Base-by-base conservation (phyloP, 2,888 invertebrate genomes). In the Sialis fuliginosa region DNA sequence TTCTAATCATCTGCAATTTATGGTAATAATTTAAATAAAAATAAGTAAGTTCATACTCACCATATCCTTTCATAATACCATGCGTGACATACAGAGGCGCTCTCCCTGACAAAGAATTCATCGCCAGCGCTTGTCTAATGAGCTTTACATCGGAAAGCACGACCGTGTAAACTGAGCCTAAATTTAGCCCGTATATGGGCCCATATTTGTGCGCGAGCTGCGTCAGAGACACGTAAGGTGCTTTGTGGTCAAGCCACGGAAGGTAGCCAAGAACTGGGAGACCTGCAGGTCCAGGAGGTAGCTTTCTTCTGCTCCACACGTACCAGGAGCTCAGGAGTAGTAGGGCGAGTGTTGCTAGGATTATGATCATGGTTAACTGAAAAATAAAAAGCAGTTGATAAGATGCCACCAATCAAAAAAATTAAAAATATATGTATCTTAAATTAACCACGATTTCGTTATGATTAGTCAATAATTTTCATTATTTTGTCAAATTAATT, bases 31-130 rank as follows among this genome's bases (percentile, higher is more conserved):
- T n/a, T n/a, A n/a, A 22, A 22, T 22, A 2, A 22, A 22, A 22
- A 22, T n/a, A 22, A 22, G 4, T 22, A 2, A 4, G 22, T 22
- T 22, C 22, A 22, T 22, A 64, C 76, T 75, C 64, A 89, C 91
- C 91, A 60, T 83, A 79, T 54, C 90, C 89, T 50, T 81, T 71
- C 83, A 90, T 86, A 49, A 90, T 82, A 33, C 88, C 89, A 58
- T 88, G 87, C 0, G 89, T 88, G 42, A 90, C 63, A 60, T 77
- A 86, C 2, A 91, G 70, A 2, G 89, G 88, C 0, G 90, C 88
- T 51, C 86, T 69, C 9, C 85, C 88, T 4, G 81, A 70, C 53
- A 85, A 79, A 4, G 64, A 72, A 37, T 85, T 83, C 59, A 77
- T 79, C 0, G 78, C 71, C 47, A 91, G 75, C 4, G 81, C 77